A percentile compares a stretch with the other conserved stretches of the same genome.
Evolutionary conservation across 2,113 vertebrate species (phyloP).

Genomic region (Psophia crepitans): DNA sequence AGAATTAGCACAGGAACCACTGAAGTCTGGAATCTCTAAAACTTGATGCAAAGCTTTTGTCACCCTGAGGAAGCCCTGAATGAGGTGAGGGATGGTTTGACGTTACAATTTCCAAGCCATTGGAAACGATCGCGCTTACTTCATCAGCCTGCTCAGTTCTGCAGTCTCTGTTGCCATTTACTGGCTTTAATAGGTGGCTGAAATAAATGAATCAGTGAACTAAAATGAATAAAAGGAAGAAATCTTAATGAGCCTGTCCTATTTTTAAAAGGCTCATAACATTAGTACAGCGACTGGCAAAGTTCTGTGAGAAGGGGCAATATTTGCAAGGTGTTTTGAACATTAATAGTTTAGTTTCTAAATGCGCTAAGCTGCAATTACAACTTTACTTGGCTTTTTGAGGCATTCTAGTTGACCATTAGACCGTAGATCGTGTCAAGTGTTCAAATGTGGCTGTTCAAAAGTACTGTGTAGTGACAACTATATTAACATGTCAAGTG

Average conservation of each 20-base stretch:
- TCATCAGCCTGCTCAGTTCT: not conserved
- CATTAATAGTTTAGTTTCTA: not conserved
- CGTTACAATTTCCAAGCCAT: accelerated
- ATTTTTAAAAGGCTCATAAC: no score
- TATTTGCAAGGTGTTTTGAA: not conserved
- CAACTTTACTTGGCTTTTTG: not conserved
- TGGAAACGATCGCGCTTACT: accelerated
- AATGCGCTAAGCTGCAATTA: not conserved
- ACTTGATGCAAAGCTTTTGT: not conserved
- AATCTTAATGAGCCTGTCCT: no score
- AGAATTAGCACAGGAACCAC: not conserved
- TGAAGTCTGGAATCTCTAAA: not conserved
- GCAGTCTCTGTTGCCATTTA: not conserved
- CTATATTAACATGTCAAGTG: not conserved
- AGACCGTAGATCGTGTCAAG: accelerated
- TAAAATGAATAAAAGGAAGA: not conserved
- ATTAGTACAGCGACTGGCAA: accelerated
- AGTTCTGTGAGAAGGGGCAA: not conserved
- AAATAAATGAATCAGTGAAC: not conserved
- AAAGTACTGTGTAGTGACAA: no score
- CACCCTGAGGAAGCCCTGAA: not conserved
- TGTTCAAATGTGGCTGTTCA: not conserved
- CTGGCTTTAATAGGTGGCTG: not conserved
- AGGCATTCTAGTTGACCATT: not conserved
- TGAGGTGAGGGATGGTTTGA: not conserved